A percentile compares a stretch with the other conserved stretches of the same genome.
Conservation (phyloP, 2,113 vertebrate genomes). For the Thymallus thymallus region DNA sequence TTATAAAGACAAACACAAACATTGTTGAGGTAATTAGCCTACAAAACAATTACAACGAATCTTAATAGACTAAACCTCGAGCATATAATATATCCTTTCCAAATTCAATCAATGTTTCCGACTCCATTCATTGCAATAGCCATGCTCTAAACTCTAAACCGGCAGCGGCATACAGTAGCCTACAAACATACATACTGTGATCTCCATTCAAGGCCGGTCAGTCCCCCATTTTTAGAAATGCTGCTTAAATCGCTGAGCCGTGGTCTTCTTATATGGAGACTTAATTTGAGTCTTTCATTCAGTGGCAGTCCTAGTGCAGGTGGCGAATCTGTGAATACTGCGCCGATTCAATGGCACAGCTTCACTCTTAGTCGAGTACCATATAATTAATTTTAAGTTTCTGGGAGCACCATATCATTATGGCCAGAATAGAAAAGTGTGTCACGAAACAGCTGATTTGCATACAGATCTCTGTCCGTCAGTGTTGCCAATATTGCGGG, state of each 20-base stretch:
- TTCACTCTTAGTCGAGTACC: conserved; percentile 56
- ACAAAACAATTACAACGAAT: neutral
- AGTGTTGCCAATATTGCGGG: neutral
- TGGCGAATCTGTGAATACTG: conserved; percentile 60
- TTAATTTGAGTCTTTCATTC: conserved; percentile 25
- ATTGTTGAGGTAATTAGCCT: no score
- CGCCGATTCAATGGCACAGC: conserved; percentile 51
- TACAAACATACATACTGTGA: conserved; percentile 33
- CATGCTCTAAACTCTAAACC: neutral
- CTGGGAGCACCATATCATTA: conserved; percentile 57
- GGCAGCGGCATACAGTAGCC: neutral
- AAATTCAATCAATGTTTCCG: neutral
- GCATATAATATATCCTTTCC: neutral
- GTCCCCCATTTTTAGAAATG: conserved; percentile 31
- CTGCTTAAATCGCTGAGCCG: conserved; percentile 21
- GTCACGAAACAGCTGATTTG: conserved; percentile 60
- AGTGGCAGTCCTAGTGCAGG: conserved; percentile 62
- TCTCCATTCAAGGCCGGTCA: conserved; percentile 14
- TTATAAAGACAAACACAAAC: no score
- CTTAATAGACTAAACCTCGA: neutral
- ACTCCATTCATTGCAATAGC: neutral
- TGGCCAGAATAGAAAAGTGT: conserved; percentile 53
- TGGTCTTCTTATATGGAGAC: conserved; percentile 20
- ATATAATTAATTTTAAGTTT: conserved; percentile 73
- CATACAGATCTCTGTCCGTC: conserved; percentile 62